These are phyloP conservation scores for Malaclemys terrapin DNA, from an alignment of 2,113 vertebrate genomes.

Conservation along the genomic window DNA sequence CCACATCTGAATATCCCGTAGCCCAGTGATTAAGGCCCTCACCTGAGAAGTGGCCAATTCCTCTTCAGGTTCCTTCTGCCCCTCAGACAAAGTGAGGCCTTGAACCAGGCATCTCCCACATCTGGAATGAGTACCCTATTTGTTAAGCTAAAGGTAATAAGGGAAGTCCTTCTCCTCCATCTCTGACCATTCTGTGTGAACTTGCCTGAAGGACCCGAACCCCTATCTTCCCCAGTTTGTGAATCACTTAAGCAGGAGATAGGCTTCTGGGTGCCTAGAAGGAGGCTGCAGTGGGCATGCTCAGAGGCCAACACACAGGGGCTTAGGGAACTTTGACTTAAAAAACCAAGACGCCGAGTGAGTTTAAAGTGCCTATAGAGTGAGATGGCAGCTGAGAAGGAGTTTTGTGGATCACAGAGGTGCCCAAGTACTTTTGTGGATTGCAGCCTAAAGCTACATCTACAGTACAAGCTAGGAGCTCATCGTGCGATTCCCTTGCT, in stretches of 20 bases:
- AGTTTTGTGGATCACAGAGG: not conserved
- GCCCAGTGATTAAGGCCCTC: not conserved
- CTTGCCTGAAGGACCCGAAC: not conserved
- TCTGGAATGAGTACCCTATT: not conserved
- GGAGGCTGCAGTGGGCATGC: not conserved
- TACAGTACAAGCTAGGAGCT: not conserved
- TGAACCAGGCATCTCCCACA: not conserved
- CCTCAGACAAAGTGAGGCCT: not conserved
- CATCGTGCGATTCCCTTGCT: not conserved
- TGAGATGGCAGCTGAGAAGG: not conserved
- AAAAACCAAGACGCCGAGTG: not conserved
- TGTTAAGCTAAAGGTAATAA: not conserved
- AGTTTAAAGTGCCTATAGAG: not conserved
- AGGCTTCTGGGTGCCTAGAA: not conserved
- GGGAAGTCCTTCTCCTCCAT: not conserved
- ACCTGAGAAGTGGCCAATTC: not conserved
- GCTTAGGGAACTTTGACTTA: not conserved
- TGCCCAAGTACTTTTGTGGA: not conserved
- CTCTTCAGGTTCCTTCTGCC: not conserved
- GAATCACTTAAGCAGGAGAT: not conserved
- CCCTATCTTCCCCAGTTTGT: not conserved
- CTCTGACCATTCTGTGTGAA: not conserved
- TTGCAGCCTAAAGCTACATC: not conserved
- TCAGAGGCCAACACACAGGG: not conserved
- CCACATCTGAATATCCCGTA: not conserved